A percentile compares a stretch with the other conserved stretches of the same genome.
Evolutionary conservation across 2,113 vertebrate genomes (phyloP).

Genomic region (Odontophorus gujanensis): DNA sequence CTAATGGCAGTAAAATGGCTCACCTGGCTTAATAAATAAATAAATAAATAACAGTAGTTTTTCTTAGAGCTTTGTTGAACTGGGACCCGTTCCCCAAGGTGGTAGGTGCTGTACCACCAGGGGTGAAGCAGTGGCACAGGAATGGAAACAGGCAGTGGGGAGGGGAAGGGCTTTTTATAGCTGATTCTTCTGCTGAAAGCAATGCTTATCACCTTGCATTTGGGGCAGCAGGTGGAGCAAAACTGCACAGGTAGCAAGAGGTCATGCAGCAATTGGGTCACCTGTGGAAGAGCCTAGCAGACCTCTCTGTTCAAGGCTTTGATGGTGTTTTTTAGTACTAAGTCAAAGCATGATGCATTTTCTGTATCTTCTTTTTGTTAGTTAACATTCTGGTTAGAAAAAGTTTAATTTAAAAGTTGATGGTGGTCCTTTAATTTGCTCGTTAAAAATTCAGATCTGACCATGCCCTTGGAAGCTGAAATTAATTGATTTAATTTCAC

Average conservation of each 20-base stretch:
- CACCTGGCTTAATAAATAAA: neutral
- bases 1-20: neutral
- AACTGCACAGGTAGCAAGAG: slow-evolving; percentile 57
- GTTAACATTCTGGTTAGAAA: neutral
- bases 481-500: neutral
- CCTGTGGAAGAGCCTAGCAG: neutral
- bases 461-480: neutral
- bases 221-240: slow-evolving; percentile 45
- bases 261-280: neutral
- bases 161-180: slow-evolving; percentile 70
- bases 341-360: neutral
- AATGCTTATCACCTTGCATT: neutral
- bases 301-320: neutral
- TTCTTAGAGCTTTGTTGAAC: neutral
- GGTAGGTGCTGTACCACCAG: neutral
- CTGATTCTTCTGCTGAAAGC: slow-evolving; percentile 55
- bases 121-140: neutral
- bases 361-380: neutral
- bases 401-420: neutral
- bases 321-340: neutral
- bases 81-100: neutral
- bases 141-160: slow-evolving; percentile 42
- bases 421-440: neutral
- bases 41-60: neutral
- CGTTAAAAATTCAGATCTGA: neutral